phyloP scores from a whole-genome alignment of 1,140 invertebrate genomes.

The Ylistrum balloti region DNA sequence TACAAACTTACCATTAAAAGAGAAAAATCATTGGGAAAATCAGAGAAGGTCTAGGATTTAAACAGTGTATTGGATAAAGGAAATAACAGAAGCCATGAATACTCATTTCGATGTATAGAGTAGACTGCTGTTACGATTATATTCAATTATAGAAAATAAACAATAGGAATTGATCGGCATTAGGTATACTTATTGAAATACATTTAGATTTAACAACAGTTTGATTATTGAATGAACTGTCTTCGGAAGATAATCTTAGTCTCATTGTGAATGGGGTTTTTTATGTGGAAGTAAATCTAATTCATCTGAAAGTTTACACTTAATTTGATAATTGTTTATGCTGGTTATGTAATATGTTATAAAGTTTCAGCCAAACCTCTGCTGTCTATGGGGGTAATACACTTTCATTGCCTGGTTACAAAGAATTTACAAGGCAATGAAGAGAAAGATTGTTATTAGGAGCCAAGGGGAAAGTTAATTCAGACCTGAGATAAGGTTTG shows the following conservation, averaged over 20 bases:
- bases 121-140: too few relatives aligned
- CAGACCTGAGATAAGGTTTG: not conserved
- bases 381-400: conserved; percentile 14
- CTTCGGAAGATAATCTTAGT: not conserved
- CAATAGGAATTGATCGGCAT: too few relatives aligned
- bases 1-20: too few relatives aligned
- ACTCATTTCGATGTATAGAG: too few relatives aligned
- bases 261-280: not conserved
- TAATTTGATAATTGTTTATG: not conserved
- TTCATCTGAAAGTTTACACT: not conserved
- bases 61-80: too few relatives aligned
- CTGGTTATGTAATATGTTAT: not conserved
- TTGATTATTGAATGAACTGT: not conserved
- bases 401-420: not conserved
- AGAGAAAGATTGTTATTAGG: not conserved
- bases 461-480: not conserved
- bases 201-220: not conserved
- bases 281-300: not conserved
- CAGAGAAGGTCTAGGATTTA: too few relatives aligned
- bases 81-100: too few relatives aligned
- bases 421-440: not conserved
- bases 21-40: too few relatives aligned
- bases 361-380: not conserved
- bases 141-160: too few relatives aligned
- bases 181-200: too few relatives aligned